A percentile compares a stretch with the other conserved stretches of the same genome.
Evolutionary conservation across 2,113 vertebrate genomes (phyloP).

Genomic region (Formicarius rufipectus): DNA sequence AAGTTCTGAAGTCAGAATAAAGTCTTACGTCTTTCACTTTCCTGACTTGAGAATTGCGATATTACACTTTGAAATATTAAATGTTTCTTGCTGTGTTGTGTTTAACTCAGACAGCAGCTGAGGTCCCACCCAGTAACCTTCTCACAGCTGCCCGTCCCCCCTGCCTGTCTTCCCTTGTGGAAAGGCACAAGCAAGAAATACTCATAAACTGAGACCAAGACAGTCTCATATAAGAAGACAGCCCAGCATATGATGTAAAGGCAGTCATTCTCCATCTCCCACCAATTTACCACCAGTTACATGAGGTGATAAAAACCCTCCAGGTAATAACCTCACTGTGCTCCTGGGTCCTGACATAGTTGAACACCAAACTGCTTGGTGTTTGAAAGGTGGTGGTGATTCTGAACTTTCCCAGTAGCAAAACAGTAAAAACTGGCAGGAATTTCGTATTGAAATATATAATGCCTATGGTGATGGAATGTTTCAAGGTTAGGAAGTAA

Average conservation of each 20-base stretch:
- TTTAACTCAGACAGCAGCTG: neutral
- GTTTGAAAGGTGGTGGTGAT: neutral
- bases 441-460: neutral
- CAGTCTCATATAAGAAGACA: neutral
- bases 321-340: neutral
- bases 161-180: neutral
- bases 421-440: neutral
- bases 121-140: neutral
- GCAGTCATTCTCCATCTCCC: neutral
- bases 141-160: too few relatives aligned
- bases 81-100: neutral
- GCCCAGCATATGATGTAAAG: fast-evolving
- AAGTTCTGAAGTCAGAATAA: neutral
- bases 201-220: neutral
- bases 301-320: neutral
- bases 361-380: neutral
- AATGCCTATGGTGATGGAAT: neutral
- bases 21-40: neutral
- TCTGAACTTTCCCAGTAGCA: neutral
- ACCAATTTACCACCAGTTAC: neutral
- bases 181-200: neutral
- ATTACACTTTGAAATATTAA: neutral
- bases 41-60: neutral
- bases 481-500: neutral
- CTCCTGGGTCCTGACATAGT: neutral